These are phyloP conservation scores for Stigmatopora argus DNA, from an alignment of 2,113 vertebrate species.

Conservation along the genomic window DNA sequence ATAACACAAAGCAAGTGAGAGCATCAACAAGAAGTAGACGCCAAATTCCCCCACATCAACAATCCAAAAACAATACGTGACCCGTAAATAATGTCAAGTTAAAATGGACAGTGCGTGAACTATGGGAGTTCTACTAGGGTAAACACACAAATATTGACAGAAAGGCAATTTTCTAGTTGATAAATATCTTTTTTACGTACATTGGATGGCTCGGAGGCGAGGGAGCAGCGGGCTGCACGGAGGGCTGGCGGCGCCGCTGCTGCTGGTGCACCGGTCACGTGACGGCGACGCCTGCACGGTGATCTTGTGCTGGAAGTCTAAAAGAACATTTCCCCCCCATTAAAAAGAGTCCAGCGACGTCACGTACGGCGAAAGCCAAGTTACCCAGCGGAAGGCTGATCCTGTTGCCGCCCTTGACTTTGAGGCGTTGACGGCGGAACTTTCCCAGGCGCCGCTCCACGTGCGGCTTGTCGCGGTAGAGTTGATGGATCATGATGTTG, in stretches of 20 bases:
- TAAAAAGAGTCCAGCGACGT: too few species aligned
- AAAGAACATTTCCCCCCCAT: neutral
- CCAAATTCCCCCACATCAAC: too few species aligned
- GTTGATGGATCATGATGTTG: slow-evolving; percentile 96
- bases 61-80: too few species aligned
- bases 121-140: too few species aligned
- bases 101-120: too few species aligned
- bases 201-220: slow-evolving; percentile 91
- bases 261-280: slow-evolving; percentile 86
- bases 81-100: too few species aligned
- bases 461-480: slow-evolving; percentile 92
- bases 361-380: neutral
- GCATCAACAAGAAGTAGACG: too few species aligned
- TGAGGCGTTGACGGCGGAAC: slow-evolving; percentile 87
- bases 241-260: slow-evolving; percentile 85
- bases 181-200: slow-evolving; percentile 65
- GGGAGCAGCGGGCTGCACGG: slow-evolving; percentile 90
- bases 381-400: slow-evolving; percentile 95
- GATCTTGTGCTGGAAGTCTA: slow-evolving; percentile 99
- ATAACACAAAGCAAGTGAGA: too few species aligned
- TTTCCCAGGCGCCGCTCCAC: slow-evolving; percentile 94
- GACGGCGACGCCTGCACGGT: slow-evolving; percentile 96
- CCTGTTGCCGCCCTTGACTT: slow-evolving; percentile 89
- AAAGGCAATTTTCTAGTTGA: too few species aligned
- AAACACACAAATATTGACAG: too few species aligned